Conservation (phyloP, 2,113 vertebrate species). For the Atrichornis clamosus region DNA sequence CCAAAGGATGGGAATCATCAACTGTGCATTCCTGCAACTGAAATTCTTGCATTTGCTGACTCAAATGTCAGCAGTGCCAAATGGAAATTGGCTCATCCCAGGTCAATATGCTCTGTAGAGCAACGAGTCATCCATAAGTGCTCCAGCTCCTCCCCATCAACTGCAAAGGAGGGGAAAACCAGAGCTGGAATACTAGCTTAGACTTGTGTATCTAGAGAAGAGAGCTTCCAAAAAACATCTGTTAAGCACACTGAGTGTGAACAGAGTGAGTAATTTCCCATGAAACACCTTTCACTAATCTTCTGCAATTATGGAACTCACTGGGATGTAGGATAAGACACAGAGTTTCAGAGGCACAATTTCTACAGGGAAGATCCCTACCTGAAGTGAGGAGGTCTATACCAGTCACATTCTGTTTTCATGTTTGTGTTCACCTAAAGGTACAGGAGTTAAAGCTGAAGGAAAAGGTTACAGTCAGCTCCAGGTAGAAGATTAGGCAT, state of each 20-base stretch:
- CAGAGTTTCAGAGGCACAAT: background rate
- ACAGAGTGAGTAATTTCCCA: background rate
- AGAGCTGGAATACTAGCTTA: background rate
- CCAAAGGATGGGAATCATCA: background rate
- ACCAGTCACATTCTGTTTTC: background rate
- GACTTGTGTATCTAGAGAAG: background rate
- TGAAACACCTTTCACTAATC: background rate
- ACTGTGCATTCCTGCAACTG: fast-evolving
- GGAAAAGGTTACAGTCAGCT: background rate
- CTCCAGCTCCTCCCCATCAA: background rate
- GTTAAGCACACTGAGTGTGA: background rate
- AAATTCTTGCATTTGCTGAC: background rate
- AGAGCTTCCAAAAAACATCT: background rate
- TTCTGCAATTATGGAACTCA: background rate
- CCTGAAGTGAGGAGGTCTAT: background rate
- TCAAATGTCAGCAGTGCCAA: background rate
- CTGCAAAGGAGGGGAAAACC: background rate
- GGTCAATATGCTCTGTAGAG: background rate
- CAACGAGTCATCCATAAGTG: background rate
- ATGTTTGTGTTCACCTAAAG: background rate
- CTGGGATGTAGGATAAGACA: background rate
- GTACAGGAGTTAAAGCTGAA: background rate
- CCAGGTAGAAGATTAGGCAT: background rate
- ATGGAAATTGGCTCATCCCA: background rate
- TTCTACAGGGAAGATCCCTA: background rate